A percentile compares a stretch with the other conserved stretches of the same genome.
phyloP scores from a whole-genome alignment of 2,113 vertebrate genomes.

The Mobula hypostoma region DNA sequence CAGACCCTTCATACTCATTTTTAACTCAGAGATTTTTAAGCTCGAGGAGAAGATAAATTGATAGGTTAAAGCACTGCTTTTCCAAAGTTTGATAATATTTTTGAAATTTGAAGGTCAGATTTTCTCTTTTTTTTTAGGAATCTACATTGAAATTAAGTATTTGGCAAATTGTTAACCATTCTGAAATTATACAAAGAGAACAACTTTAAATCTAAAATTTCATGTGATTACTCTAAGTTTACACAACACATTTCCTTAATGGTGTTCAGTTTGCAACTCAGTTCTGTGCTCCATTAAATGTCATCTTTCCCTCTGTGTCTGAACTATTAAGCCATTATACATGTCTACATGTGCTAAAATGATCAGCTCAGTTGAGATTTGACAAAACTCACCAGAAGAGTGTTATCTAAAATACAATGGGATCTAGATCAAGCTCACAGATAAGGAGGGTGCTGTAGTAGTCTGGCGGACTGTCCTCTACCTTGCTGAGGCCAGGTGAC shows the following conservation, averaged over 20 bases:
- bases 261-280: background rate
- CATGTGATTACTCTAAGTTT: background rate
- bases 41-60: background rate
- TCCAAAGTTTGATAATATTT: background rate
- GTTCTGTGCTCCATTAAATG: background rate
- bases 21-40: background rate
- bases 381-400: background rate
- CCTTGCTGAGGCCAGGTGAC: too few species aligned
- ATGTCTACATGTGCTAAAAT: background rate
- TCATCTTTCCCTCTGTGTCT: background rate
- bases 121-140: background rate
- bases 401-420: too few species aligned
- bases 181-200: background rate
- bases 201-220: background rate
- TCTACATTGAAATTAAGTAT: background rate
- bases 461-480: too few species aligned
- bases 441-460: too few species aligned
- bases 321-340: background rate
- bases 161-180: background rate
- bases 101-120: background rate
- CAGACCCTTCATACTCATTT: background rate
- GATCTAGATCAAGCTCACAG: too few species aligned
- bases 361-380: background rate
- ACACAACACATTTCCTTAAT: background rate
- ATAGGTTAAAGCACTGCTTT: background rate